A percentile compares a stretch with the other conserved stretches of the same genome.
Conservation (phyloP, 2,113 vertebrate genomes). For the Oplegnathus fasciatus region DNA sequence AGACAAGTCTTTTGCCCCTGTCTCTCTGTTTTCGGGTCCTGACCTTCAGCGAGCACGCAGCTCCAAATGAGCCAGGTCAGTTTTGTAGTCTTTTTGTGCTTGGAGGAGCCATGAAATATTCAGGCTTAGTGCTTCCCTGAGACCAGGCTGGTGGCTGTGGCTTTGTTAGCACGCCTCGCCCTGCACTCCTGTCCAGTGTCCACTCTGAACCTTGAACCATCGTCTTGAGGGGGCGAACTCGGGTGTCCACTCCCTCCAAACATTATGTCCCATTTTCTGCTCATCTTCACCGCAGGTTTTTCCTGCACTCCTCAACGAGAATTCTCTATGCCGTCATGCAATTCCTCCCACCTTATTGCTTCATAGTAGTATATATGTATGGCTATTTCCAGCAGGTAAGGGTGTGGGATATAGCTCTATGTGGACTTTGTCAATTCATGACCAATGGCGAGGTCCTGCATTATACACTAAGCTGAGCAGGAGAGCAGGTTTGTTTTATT, state of each 20-base stretch:
- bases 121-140: slow-evolving; percentile 92
- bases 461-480: slow-evolving; percentile 84
- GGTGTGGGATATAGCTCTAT: slow-evolving; percentile 77
- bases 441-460: slow-evolving; percentile 85
- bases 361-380: slow-evolving; percentile 46
- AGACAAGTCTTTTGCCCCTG: slow-evolving; percentile 84
- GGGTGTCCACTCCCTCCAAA: slow-evolving; percentile 47
- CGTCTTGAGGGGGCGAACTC: slow-evolving; percentile 34
- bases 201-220: slow-evolving; percentile 61
- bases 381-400: slow-evolving; percentile 81
- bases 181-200: slow-evolving; percentile 57
- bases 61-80: slow-evolving; percentile 85
- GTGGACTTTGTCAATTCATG: slow-evolving; percentile 85
- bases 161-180: slow-evolving; percentile 90
- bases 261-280: slow-evolving; percentile 71
- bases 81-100: slow-evolving; percentile 96
- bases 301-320: slow-evolving; percentile 24
- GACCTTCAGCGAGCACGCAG: slow-evolving; percentile 86
- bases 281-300: slow-evolving; percentile 49
- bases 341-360: slow-evolving; percentile 64
- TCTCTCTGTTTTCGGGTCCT: slow-evolving; percentile 85
- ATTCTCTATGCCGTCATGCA: slow-evolving; percentile 43
- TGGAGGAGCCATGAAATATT: slow-evolving; percentile 98
- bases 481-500: slow-evolving; percentile 86
- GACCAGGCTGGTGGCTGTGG: slow-evolving; percentile 96